Base-by-base conservation (phyloP, 2,113 vertebrate species). In the Chloroceryle aenea region DNA sequence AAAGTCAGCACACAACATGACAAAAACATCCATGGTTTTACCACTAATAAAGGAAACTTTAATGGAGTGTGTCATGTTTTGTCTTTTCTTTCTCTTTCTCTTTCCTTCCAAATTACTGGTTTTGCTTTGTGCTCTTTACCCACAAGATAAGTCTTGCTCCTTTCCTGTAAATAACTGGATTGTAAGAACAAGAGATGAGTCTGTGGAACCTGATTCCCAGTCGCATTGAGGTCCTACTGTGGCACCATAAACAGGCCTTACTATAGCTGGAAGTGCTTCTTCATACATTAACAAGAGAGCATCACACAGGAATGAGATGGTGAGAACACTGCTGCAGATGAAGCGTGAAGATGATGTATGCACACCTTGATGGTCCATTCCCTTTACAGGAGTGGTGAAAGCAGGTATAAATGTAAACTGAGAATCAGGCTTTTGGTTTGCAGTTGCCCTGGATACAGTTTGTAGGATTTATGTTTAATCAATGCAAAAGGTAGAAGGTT, bases 391-490 rank as follows among this genome's bases (percentile, higher is more conserved):
- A 74, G 53, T 1, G 0, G 72, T 32, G 29, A 84, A 87, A 87
- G 43, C 40, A 40, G 32, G 10, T 27, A 76, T 30, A 76, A 85
- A 64, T 13, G 59, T 45, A 87, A 91, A 74, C 75, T 40, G 48
- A 85, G 81, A 73, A 91, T 76, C 63, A 34, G 48, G 53, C 11
- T 81, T 20, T 66, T 80, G 20, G n/a, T 79, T 87, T 85, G 69
- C 47, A 87, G 64, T 81, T 87, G 40, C 29, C 38, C 56, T 76
- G 52, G 42, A 55, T 73, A 59, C 36, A 22, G 45, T 89, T 79
- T 91, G 36, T 58, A 63, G 87, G 74, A 94, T 91, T 95, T 94
- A 67, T 6, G 32, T 87, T 96, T 93, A 96, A 96, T 97, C 91
- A 93, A 77, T 0, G 0, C 12, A 83, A 94, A 95, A 93, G 38